Percentiles rank a stretch among this genome's conserved stretches.
phyloP scores from a whole-genome alignment of 1,140 invertebrate species.

The Drosophila subobscura region DNA sequence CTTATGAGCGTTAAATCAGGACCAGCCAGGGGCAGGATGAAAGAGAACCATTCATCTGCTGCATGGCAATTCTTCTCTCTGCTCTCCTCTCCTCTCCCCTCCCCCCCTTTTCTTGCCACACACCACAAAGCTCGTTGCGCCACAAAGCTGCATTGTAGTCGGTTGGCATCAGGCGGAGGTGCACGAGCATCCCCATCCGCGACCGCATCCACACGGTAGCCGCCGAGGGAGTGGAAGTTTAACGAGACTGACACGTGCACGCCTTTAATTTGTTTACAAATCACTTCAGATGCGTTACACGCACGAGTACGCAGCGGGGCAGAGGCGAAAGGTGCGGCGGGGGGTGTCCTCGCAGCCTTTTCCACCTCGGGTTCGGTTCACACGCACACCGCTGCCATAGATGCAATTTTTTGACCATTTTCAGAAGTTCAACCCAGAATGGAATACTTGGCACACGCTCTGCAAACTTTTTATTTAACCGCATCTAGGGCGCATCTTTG shows the following conservation, averaged over 20 bases:
- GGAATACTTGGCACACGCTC: constrained; percentile 48
- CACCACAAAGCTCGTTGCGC: constrained; percentile 51
- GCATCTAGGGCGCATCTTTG: constrained; percentile 12
- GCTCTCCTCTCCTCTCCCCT: too few relatives aligned
- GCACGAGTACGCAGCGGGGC: constrained; percentile 59
- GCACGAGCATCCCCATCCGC: constrained; percentile 28
- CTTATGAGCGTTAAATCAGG: constrained; percentile 59
- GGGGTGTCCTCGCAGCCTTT: background rate
- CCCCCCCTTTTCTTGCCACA: background rate
- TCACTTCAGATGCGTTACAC: constrained; percentile 82
- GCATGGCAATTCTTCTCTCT: too few relatives aligned
- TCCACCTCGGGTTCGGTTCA: constrained; percentile 8
- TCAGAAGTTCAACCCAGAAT: constrained; percentile 43
- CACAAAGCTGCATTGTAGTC: constrained; percentile 43
- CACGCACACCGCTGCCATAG: constrained; percentile 44
- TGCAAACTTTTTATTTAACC: constrained; percentile 3
- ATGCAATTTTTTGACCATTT: constrained; percentile 48
- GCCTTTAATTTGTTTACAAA: constrained; percentile 83
- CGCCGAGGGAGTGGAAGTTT: constrained; percentile 49
- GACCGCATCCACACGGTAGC: constrained; percentile 18
- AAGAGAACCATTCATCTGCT: too few relatives aligned
- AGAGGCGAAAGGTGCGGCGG: background rate
- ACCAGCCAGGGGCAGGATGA: constrained; percentile 1
- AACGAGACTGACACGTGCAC: constrained; percentile 77
- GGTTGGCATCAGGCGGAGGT: constrained; percentile 38